Base-by-base conservation (phyloP, 2,888 invertebrate genomes). In the Leptopterna dolabrata region DNA sequence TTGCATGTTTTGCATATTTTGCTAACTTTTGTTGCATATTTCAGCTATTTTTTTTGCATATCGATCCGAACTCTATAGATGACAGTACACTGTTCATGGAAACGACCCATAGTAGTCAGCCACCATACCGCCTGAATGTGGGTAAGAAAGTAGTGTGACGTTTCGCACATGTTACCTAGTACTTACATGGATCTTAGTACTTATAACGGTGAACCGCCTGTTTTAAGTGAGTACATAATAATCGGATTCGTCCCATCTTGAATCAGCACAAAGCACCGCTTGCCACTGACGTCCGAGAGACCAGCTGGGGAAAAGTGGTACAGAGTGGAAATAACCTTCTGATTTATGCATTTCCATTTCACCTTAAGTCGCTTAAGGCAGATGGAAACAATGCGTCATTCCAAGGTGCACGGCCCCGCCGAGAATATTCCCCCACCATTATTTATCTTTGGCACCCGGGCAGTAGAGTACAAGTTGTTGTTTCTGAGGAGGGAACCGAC, bases 381-480 rank as follows among this genome's bases (percentile, higher is more conserved):
- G 63, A 63, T 63, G 63, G 63, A 63, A 63, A 63, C 63, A 63
- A 63, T 63, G 63, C 24, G 63, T 63, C 63, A 63, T 63, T 63
- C 63, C 11, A 27, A 7, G 24, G 19, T 27, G 63, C 63, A 24
- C n/a, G 63, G 63, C 1, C 9, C 4, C n/a, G 51, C 51, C 51
- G 51, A 51, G 51, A 51, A 51, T 51, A 19, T 19, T 19, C 13
- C 19, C n/a, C 63, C 63, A 24, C 63, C 19, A 13, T 63, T 24
- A 63, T 24, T 63, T 63, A 63, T 63, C 24, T 63, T 63, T 24
- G 63, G 63, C 63, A 24, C 63, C 19, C 27, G n/a, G n/a, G n/a
- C n/a, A 24, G 24, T 63, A 6, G 4, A 36, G 7, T 24, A 24
- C 51, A 19, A 27, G 63, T 63, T 63, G 63, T 63, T 63, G 24